Base-by-base conservation (phyloP, 2,797 vertebrate genomes). In the Discoglossus pictus region DNA sequence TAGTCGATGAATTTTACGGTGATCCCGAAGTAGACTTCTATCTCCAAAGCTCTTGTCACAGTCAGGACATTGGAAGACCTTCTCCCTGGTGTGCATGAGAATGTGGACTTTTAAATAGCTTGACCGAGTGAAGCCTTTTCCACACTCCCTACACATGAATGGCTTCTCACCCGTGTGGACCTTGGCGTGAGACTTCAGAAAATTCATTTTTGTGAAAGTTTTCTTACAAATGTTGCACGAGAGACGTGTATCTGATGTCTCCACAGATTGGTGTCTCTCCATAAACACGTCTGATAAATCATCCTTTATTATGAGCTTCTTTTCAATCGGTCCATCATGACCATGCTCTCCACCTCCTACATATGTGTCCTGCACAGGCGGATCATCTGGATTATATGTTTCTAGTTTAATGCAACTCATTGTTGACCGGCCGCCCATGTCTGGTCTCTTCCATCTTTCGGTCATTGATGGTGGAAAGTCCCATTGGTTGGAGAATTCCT, bases 111-210 rank as follows among this genome's bases (percentile, higher is more conserved):
- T 79, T 23, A 84, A 75, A 8, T 79, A 78, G 16, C 76, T 76
- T 7, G 76, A 74, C 1, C 79, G 68, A 35, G 76, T 61, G 10
- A 83, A 83, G 13, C 78, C 66, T n/a, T 76, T 77, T 36, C 79
- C 79, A 12, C 80, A 81, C 10, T 81, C 82, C 43, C 76, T 74
- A 59, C 79, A 81, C 34, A 74, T 40, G 3, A 78, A 82, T 1
- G 78, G 79, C 50, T 81, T 83, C 51, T 80, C 77, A 25, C 77
- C 76, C 10, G 77, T 53, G 23, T 83, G 82, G 42, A 83, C 70
- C 21, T 73, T 70, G 2, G 42, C 15, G 12, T 65, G 63, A 7
- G 25, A 43, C 20, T 31, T 31, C 2, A 65, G 20, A 23, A 27
- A 52, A 8, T 46, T 38, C 3, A 36, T 34, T 10, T 34, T 65